A percentile compares a stretch with the other conserved stretches of the same genome.
Conservation (phyloP, 1,140 invertebrate species). For the Schlechtendalia chinensis region DNA sequence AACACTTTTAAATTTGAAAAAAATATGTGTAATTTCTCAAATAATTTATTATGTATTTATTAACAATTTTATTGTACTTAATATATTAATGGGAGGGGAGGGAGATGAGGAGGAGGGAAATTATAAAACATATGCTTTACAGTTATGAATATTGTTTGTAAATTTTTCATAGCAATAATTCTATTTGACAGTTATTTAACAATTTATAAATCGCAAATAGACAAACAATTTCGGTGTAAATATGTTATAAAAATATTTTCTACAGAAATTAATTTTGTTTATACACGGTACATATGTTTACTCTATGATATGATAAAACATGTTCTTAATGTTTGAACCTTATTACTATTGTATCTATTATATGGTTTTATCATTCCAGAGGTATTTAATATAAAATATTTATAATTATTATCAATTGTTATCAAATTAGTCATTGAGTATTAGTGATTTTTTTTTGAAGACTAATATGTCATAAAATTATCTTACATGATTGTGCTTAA, state of each 20-base stretch:
- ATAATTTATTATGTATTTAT: too few species aligned
- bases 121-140: conserved; percentile 1
- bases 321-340: background rate
- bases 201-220: background rate
- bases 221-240: background rate
- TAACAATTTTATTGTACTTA: background rate
- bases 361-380: background rate
- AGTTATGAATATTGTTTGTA: background rate
- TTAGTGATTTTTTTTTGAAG: too few species aligned
- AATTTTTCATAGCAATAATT: background rate
- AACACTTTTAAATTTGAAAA: background rate
- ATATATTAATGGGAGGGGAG: background rate
- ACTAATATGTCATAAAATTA: too few species aligned
- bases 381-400: background rate
- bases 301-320: background rate
- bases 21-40: too few species aligned
- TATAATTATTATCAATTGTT: background rate
- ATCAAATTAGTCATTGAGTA: too few species aligned
- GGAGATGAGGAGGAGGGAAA: too few species aligned
- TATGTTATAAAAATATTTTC: background rate
- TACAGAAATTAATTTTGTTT: background rate
- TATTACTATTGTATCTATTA: background rate
- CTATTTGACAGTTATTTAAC: background rate
- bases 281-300: background rate
- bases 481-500: background rate